Evolutionary conservation across 2,113 vertebrate species (phyloP).

Genomic region (Okapia johnstoni): DNA sequence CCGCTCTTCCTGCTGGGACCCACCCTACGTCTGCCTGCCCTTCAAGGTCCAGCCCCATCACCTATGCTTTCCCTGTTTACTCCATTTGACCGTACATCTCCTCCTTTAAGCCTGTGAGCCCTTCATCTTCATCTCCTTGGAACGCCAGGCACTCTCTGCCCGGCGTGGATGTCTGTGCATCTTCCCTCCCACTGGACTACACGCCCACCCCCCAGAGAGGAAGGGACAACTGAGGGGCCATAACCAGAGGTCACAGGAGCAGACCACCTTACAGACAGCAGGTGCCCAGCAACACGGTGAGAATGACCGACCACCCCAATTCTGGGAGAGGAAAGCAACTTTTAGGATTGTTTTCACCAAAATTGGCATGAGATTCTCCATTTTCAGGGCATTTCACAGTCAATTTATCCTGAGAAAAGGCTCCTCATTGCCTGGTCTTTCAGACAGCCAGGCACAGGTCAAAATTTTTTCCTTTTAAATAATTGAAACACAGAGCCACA

Average conservation of each 20-base stretch:
- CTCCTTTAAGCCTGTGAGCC: neutral
- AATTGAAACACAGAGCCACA: constrained; percentile 44
- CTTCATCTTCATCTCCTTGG: neutral
- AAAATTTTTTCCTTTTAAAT: constrained; percentile 51
- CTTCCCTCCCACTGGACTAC: neutral
- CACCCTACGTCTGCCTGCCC: neutral
- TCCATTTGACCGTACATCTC: neutral
- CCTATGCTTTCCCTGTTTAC: neutral
- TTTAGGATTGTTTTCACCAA: constrained; percentile 12
- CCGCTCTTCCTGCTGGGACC: neutral
- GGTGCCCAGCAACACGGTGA: neutral
- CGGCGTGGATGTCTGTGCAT: neutral
- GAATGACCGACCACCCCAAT: neutral
- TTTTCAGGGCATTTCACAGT: constrained; percentile 56
- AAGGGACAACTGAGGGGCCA: neutral
- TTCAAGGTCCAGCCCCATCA: neutral
- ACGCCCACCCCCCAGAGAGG: neutral
- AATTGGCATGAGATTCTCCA: neutral
- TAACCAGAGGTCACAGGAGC: neutral
- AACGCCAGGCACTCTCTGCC: neutral
- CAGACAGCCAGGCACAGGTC: constrained; percentile 42
- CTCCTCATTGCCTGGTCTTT: constrained; percentile 13
- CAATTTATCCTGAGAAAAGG: constrained; percentile 24
- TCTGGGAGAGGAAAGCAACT: neutral
- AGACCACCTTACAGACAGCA: neutral